Conservation (phyloP, 2,797 vertebrate species). For the Merluccius polli region DNA sequence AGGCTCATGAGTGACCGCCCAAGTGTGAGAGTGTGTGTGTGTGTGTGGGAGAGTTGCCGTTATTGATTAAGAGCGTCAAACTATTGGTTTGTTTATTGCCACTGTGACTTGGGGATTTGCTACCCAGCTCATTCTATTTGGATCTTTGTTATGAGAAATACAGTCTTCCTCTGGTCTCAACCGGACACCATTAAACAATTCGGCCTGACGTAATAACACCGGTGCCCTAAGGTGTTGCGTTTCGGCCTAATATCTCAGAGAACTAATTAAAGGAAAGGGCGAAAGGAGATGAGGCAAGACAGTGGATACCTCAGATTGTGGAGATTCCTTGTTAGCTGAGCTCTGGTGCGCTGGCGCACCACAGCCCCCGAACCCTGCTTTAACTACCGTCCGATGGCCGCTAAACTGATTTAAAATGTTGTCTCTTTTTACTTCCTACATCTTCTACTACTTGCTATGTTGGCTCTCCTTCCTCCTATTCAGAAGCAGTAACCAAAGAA, state of each 20-base stretch:
- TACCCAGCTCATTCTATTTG: conserved; percentile 5
- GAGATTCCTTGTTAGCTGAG: neutral
- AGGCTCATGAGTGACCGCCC: neutral
- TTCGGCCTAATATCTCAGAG: conserved; percentile 34
- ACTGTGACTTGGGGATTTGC: conserved; percentile 19
- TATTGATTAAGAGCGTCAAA: conserved; percentile 17
- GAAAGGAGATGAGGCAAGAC: conserved; percentile 21
- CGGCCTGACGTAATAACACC: conserved; percentile 33
- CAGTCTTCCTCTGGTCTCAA: conserved; percentile 20
- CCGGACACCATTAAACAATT: conserved; percentile 38
- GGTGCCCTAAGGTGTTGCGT: conserved; percentile 42
- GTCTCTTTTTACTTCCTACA: too few relatives aligned
- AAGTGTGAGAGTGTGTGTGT: neutral
- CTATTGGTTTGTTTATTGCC: conserved; percentile 28
- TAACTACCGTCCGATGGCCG: neutral
- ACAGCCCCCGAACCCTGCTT: neutral
- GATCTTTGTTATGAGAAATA: conserved; percentile 30
- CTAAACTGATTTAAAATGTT: too few relatives aligned
- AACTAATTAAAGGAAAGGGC: conserved; percentile 45
- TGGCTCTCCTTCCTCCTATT: too few relatives aligned
- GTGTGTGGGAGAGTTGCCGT: conserved; percentile 15
- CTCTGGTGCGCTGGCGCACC: neutral
- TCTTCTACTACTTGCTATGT: too few relatives aligned
- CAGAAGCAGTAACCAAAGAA: too few relatives aligned
- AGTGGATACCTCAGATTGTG: conserved; percentile 25